phyloP scores from a whole-genome alignment of 2,797 vertebrate species.

The Botia almorhae region DNA sequence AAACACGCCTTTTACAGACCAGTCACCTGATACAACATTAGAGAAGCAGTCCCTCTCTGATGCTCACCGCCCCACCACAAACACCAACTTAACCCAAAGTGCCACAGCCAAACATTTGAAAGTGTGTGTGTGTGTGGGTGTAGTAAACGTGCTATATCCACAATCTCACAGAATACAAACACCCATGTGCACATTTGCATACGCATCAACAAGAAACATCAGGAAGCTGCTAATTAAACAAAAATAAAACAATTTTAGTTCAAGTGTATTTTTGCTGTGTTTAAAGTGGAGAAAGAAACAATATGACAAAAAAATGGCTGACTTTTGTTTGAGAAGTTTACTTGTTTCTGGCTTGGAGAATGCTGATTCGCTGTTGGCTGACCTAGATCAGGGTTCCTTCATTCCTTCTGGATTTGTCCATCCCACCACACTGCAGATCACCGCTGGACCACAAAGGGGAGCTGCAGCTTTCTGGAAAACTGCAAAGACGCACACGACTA shows the following conservation, averaged over 20 bases:
- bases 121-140: constrained; percentile 45
- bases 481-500: constrained; percentile 42
- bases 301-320: constrained; percentile 24
- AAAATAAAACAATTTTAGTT: constrained; percentile 15
- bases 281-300: not conserved
- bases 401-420: constrained; percentile 24
- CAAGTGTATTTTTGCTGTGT: not conserved
- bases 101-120: constrained; percentile 62
- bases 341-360: not conserved
- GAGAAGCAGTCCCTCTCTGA: constrained; percentile 65
- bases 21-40: constrained; percentile 77
- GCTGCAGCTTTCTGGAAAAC: constrained; percentile 84
- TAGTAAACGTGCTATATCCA: not conserved
- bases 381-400: constrained; percentile 8
- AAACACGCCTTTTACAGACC: constrained; percentile 58
- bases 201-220: constrained; percentile 24
- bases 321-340: constrained; percentile 5
- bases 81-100: constrained; percentile 72
- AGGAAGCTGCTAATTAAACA: not conserved
- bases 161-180: not conserved
- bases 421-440: constrained; percentile 60
- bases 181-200: constrained; percentile 23
- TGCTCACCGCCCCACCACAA: constrained; percentile 66
- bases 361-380: constrained; percentile 6
- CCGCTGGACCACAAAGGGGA: constrained; percentile 85